These are phyloP conservation scores for Dorcus hopei DNA, from an alignment of 2,888 invertebrate genomes.

Conservation along the genomic window DNA sequence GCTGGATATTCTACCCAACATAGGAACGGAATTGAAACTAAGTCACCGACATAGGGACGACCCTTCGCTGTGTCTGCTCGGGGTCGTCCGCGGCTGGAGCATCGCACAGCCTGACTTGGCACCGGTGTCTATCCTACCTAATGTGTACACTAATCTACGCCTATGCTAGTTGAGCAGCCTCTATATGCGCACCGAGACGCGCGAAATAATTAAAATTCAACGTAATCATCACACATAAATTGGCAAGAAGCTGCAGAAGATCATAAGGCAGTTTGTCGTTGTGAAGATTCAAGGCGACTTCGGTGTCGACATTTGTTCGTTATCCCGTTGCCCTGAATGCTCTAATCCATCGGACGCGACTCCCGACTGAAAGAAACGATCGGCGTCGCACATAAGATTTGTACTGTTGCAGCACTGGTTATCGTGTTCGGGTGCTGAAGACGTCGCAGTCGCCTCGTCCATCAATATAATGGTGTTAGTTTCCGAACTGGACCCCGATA, in stretches of 20 bases:
- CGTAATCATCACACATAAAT: conserved; percentile 46
- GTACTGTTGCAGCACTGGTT: conserved; percentile 46
- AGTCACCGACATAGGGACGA: conserved; percentile 30
- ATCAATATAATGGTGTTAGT: conserved; percentile 71
- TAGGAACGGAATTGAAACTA: conserved; percentile 48
- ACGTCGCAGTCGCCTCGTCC: conserved; percentile 60
- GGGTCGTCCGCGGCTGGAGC: conserved; percentile 31
- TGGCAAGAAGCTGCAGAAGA: conserved; percentile 44
- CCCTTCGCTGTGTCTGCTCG: conserved; percentile 25
- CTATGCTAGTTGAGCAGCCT: conserved; percentile 47
- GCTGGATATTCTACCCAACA: conserved; percentile 50
- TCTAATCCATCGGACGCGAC: conserved; percentile 59
- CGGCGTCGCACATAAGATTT: conserved; percentile 50
- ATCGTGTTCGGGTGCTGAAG: conserved; percentile 24
- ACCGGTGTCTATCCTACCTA: conserved; percentile 20
- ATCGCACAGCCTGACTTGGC: conserved; percentile 34
- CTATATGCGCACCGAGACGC: conserved; percentile 40
- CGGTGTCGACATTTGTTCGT: conserved; percentile 39
- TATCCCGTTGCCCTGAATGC: conserved; percentile 39
- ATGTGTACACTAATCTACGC: conserved; percentile 29
- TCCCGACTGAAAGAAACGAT: conserved; percentile 63
- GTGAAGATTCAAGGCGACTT: conserved; percentile 40
- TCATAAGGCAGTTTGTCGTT: conserved; percentile 40
- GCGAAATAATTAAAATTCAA: conserved; percentile 42
- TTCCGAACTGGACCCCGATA: conserved; percentile 57